Base-by-base conservation (phyloP, 2,888 invertebrate species). In the Diloba caeruleocephala region DNA sequence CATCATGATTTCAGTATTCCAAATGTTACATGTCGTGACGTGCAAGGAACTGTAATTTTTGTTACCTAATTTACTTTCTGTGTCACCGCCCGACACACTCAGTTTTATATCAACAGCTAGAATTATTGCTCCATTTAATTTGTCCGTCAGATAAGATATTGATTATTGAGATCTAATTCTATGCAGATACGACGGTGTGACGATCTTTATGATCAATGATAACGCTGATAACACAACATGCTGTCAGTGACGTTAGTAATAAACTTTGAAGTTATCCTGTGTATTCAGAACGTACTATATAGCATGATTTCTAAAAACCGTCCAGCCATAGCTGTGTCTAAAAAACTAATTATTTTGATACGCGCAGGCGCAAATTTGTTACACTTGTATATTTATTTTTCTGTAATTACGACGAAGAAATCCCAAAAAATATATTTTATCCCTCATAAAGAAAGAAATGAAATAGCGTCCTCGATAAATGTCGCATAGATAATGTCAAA, bases 61-160 rank as follows among this genome's bases (percentile, higher is more conserved):
- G 32, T 66, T 53, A 46, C 45, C 46, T 56, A 65, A 66, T 66
- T 66, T 50, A 54, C 57, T 67, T 59, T 62, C 31, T 55, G 39
- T 50, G 67, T 62, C 48, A 46, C 46, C 36, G 44, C 23, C 25
- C 34, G 15, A 43, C 26, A 39, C 10, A n/a, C n/a, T n/a, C 12
- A 26, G 34, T 26, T 53, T 37, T 34, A 34, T 50, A 70, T 62
- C 33, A 55, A 55, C 51, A 55, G 21, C 39, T 54, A 65, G 59
- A 63, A 58, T 55, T 61, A 67, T 72, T 72, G 70, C 54, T 68
- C 57, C 55, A 64, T 71, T 71, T 74, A 69, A 71, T 77, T 69
- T 63, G 56, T 38, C 38, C 68, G 51, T 7, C 45, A 38, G 81
- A 79, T 82, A 78, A 79, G 68, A 76, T 79, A 73, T 76, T 70